Evolutionary conservation across 2,888 invertebrate genomes (phyloP).

Genomic region (Cryptus viduatorius): DNA sequence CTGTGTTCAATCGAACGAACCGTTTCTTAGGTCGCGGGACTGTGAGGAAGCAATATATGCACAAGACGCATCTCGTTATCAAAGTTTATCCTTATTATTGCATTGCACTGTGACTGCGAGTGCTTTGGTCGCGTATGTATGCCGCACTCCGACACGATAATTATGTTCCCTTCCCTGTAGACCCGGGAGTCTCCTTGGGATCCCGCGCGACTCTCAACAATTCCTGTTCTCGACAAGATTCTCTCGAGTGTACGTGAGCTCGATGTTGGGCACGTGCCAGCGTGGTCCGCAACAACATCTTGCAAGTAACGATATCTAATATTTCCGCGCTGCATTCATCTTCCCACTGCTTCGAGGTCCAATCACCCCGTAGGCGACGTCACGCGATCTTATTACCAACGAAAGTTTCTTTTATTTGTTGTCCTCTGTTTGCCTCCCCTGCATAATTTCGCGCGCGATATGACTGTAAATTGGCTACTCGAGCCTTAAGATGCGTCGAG

Average conservation of each 20-base stretch:
- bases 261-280: constrained; percentile 63
- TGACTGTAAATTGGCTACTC: not conserved
- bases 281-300: constrained; percentile 59
- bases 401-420: not conserved
- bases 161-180: constrained; percentile 11
- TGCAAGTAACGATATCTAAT: constrained; percentile 64
- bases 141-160: constrained; percentile 19
- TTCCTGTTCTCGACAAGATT: constrained; percentile 43
- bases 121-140: constrained; percentile 14
- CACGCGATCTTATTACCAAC: constrained; percentile 5
- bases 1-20: not conserved
- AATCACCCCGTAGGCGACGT: constrained; percentile 25
- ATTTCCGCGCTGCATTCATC: constrained; percentile 53
- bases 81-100: constrained; percentile 20
- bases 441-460: constrained; percentile 2
- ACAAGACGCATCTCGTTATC: constrained; percentile 9
- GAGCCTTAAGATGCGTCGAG: not conserved
- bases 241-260: constrained; percentile 44
- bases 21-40: not conserved
- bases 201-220: constrained; percentile 13
- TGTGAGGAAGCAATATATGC: not conserved
- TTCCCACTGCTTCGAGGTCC: constrained; percentile 1
- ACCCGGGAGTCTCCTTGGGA: constrained; percentile 3
- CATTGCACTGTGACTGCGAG: constrained; percentile 25
- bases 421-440: not conserved